These are phyloP conservation scores for Pammene aurita DNA, from an alignment of 2,888 invertebrate genomes.

Conservation along the genomic window DNA sequence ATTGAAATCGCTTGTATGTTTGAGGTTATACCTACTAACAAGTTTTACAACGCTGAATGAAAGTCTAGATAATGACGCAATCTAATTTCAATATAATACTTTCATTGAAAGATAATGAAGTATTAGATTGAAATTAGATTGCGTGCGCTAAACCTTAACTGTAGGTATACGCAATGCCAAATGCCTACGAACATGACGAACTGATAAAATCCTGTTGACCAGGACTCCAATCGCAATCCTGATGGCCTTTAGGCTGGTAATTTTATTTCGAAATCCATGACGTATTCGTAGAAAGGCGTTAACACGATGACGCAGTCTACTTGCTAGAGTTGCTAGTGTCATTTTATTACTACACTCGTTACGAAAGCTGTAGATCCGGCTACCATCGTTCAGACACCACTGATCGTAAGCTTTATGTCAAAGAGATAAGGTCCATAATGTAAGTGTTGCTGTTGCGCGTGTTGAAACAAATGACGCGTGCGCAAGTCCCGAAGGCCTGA, in stretches of 20 bases:
- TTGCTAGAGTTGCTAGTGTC: not conserved
- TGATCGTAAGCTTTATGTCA: not conserved
- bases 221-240: no score
- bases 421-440: not conserved
- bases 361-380: slow-evolving; percentile 24
- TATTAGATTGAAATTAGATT: no score
- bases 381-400: not conserved
- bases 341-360: slow-evolving; percentile 10
- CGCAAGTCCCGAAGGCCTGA: slow-evolving; percentile 15
- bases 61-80: no score
- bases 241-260: slow-evolving; percentile 12
- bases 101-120: no score
- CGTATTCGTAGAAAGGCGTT: slow-evolving; percentile 21
- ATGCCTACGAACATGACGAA: no score
- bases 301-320: not conserved
- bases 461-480: slow-evolving; percentile 31
- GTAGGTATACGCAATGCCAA: no score
- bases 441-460: not conserved
- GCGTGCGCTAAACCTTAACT: no score
- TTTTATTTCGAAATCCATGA: slow-evolving; percentile 28
- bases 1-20: no score
- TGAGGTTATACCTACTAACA: no score
- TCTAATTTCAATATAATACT: no score
- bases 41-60: no score
- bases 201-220: not conserved